Conservation (phyloP, 2,888 invertebrate genomes). For the Tortricodes alternella region DNA sequence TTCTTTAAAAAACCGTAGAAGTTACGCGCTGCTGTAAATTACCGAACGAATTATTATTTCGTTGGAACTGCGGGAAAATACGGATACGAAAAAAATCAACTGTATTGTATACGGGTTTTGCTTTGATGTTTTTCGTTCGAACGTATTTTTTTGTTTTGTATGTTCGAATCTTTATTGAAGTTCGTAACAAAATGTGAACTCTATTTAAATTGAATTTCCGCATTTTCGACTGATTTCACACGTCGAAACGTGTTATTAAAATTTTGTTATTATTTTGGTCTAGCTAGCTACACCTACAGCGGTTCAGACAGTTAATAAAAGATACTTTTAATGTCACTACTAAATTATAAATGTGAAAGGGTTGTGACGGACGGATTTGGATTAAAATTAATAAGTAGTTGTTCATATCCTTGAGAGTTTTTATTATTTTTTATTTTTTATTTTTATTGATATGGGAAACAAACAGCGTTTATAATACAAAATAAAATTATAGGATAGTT, state of each 20-base stretch:
- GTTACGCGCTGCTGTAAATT: background rate
- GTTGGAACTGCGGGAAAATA: constrained; percentile 15
- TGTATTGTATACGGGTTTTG: constrained; percentile 27
- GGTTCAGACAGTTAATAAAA: no score
- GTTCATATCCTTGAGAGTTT: no score
- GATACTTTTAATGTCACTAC: no score
- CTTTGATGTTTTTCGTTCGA: constrained; percentile 27
- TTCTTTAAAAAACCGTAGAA: background rate
- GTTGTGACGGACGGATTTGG: no score
- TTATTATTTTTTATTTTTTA: no score
- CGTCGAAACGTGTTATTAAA: background rate
- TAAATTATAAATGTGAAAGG: no score
- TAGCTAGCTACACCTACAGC: no score
- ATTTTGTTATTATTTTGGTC: no score
- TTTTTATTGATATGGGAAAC: no score
- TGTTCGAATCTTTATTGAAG: constrained; percentile 20
- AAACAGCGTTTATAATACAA: no score
- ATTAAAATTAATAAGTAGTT: no score
- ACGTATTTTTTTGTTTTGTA: constrained; percentile 11
- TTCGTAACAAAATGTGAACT: background rate
- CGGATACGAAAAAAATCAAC: constrained; percentile 26
- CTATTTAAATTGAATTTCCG: background rate
- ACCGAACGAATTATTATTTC: constrained; percentile 9
- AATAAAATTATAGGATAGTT: no score
- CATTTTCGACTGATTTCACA: background rate